Base-by-base conservation (phyloP, 2,888 invertebrate genomes). In the Eumacrocentrus americanus region DNA sequence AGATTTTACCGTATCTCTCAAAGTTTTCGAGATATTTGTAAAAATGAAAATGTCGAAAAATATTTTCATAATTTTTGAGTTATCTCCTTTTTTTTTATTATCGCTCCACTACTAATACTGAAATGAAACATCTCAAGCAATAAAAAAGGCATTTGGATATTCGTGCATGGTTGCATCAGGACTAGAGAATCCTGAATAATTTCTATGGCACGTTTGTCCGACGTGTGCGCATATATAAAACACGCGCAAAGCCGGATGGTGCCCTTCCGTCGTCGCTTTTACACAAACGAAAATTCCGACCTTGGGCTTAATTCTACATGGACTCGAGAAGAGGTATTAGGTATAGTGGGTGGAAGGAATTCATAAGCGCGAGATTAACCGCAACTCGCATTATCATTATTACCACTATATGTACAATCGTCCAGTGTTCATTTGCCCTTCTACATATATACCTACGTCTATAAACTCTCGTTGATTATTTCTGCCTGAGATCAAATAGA, bases 281-380 rank as follows among this genome's bases (percentile, higher is more conserved):
- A 37, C 42, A 46, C 42, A 46, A 52, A 59, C 46, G 44, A n/a
- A 53, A 59, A 59, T 44, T 42, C 18, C 38, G 59, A 59, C 59
- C 59, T 59, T 59, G 59, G 22, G 20, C 59, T 53, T 53, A 53
- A 59, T 59, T 59, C 52, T 40, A 20, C 53, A 40, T 46, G 25
- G 35, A 25, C 55, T 20, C 18, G 42, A 18, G 9, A 34, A 18
- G 29, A 46, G 34, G 23, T 46, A 62, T 63, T 67, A 57, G 67
- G n/a, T n/a, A n/a, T n/a, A n/a, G 54, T 58, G 54, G 58, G 29
- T 51, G 56, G 60, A 50, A 53, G 60, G 67, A 67, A 67, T 67
- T 65, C 61, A 63, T 65, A 65, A 61, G 60, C 67, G 60, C 23
- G 46, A 47, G 23, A 59, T 59, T 59, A 59, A n/a, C n/a, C n/a